A percentile compares a stretch with the other conserved stretches of the same genome.
These are phyloP conservation scores for Colostygia pectinataria DNA, from an alignment of 2,888 invertebrate species.

Conservation along the genomic window DNA sequence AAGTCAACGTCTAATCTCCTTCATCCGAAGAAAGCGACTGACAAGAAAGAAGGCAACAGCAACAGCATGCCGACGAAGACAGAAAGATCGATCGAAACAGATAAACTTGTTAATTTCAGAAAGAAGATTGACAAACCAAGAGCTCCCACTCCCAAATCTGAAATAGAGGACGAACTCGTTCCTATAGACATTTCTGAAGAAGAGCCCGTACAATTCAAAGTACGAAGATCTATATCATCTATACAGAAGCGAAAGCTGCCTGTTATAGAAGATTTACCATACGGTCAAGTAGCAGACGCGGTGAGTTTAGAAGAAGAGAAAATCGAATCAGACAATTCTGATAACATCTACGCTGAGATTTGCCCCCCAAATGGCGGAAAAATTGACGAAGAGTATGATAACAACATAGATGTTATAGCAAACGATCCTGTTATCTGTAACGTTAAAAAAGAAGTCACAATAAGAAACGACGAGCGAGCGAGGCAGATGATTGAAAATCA, in stretches of 20 bases:
- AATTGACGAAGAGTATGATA: constrained; percentile 74
- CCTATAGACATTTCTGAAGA: constrained; percentile 72
- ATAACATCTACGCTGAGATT: constrained; percentile 89
- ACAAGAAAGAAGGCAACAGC: constrained; percentile 76
- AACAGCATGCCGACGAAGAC: constrained; percentile 80
- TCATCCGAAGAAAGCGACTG: constrained; percentile 81
- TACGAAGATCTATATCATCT: constrained; percentile 79
- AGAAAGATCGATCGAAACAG: constrained; percentile 61
- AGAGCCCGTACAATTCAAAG: constrained; percentile 71
- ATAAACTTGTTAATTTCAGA: constrained; percentile 72
- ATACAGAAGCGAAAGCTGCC: constrained; percentile 80
- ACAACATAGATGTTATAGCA: constrained; percentile 69
- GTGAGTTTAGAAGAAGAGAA: constrained; percentile 75
- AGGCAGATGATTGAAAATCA: constrained; percentile 73
- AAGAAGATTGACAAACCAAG: constrained; percentile 77
- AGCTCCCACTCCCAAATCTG: constrained; percentile 75
- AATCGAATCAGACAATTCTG: constrained; percentile 72
- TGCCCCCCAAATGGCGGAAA: constrained; percentile 77
- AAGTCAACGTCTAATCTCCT: constrained; percentile 85
- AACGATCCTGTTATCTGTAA: constrained; percentile 78
- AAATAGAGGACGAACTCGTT: constrained; percentile 65
- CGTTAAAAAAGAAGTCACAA: constrained; percentile 76
- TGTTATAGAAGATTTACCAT: constrained; percentile 86
- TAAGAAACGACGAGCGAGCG: constrained; percentile 73
- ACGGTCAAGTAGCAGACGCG: constrained; percentile 87